A percentile compares a stretch with the other conserved stretches of the same genome.
Conservation (phyloP, 2,113 vertebrate species). For the Gallinago media region DNA sequence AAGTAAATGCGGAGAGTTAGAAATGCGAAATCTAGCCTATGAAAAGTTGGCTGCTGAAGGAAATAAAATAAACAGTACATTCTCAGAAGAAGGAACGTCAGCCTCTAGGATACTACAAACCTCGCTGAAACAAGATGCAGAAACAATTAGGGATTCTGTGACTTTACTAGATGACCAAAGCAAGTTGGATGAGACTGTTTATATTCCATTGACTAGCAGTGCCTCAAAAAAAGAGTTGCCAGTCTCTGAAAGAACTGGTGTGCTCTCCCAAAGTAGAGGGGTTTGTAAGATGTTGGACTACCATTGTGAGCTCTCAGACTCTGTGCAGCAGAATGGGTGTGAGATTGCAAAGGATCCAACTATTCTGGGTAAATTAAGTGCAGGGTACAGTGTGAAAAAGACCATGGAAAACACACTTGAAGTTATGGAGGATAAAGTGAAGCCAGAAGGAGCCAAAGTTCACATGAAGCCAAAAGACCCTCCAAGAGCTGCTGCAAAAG, state of each 20-base stretch:
- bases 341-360: neutral
- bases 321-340: conserved; percentile 9
- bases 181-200: conserved; percentile 74
- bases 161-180: conserved; percentile 48
- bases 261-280: neutral
- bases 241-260: neutral
- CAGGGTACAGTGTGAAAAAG: neutral
- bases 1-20: neutral
- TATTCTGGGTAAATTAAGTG: neutral
- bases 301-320: neutral
- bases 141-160: conserved; percentile 49
- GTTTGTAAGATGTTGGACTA: neutral
- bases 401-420: neutral
- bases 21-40: neutral
- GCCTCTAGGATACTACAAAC: neutral
- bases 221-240: conserved; percentile 41
- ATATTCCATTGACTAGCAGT: conserved; percentile 78
- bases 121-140: conserved; percentile 24
- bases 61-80: neutral
- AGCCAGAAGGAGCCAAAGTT: conserved; percentile 32
- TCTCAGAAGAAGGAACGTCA: neutral
- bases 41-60: conserved; percentile 25
- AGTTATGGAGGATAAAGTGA: neutral
- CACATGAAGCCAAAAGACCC: conserved; percentile 51
- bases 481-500: neutral